Base-by-base conservation (phyloP, 2,113 vertebrate species). In the Chionomys nivalis region DNA sequence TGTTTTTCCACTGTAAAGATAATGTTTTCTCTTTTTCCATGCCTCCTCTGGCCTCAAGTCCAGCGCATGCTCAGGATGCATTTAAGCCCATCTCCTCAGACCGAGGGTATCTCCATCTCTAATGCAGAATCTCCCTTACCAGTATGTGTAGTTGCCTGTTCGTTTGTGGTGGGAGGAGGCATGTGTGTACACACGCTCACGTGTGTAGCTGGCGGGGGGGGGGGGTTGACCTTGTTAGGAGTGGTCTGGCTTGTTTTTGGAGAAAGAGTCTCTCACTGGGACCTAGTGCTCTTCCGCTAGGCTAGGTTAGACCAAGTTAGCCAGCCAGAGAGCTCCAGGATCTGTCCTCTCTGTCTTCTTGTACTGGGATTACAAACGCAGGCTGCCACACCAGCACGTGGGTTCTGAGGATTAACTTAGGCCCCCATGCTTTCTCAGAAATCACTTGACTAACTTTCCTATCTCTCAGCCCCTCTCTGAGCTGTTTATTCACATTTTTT, bases 141-240 rank as follows among this genome's bases (percentile, higher is more conserved):
- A 0, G 2, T 75, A 24, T 28, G 39, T 75, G 70, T 75, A 5
- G 17, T 10, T 61, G 49, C 70, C 66, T 73, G 36, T 55, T 36
- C 3, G 0, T 58, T 23, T 0, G 2, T 23, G 65, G 42, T 87
- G 26, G 26, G 39, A 44, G 61, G 39, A 44, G 39, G 14, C 4
- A 31, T n/a, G 12, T 44, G 82, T 44, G 39, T 13, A 26, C 55
- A 4, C 55, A 28, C 17, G 55, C 26, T 42, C 16, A 19, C 1
- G 0, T 2, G 11, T 16, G 26, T 44, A 28, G n/a, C 1, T 2
- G 28, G 26, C 1, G 4, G 28, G 26, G 42, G 8, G 76, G 14
- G 76, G 28, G 7, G 47, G 14, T 52, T 7, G 28, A 78, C 14
- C 6, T 33, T 19, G 16, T 78, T 31, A 33, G 44, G 65, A 70